Evolutionary conservation across 1,140 invertebrate genomes (phyloP).

Genomic region (Drosophila busckii): DNA sequence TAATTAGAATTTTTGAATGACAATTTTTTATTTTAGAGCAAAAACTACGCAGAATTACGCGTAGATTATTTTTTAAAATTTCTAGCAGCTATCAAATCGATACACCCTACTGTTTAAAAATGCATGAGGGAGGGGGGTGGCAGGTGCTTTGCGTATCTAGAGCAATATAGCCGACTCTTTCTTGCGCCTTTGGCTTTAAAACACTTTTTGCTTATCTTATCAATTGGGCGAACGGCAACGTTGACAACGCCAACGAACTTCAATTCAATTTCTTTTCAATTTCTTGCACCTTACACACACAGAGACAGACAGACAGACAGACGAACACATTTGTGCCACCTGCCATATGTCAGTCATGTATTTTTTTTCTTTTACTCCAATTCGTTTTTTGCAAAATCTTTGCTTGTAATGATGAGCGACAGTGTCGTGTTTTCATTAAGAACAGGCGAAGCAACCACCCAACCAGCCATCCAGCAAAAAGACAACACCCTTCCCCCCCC

Average conservation of each 20-base stretch:
- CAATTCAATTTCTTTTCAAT: constrained; percentile 71
- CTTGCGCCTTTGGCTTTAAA: too few relatives aligned
- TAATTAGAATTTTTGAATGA: too few relatives aligned
- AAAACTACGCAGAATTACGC: too few relatives aligned
- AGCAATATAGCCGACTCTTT: too few relatives aligned
- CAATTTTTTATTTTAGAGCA: too few relatives aligned
- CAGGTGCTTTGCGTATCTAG: too few relatives aligned
- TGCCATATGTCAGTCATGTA: constrained; percentile 16
- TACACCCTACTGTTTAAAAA: too few relatives aligned
- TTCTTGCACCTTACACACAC: constrained; percentile 35
- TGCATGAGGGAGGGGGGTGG: too few relatives aligned
- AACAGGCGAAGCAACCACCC: constrained; percentile 20
- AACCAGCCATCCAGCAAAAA: constrained; percentile 6
- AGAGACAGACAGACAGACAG: not conserved
- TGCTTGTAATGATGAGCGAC: constrained; percentile 63
- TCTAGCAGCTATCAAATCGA: too few relatives aligned
- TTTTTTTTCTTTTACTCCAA: not conserved
- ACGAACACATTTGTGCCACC: constrained; percentile 3
- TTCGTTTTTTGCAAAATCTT: constrained; percentile 21
- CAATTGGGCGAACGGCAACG: constrained; percentile 27
- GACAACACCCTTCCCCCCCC: not conserved
- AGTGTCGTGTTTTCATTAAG: constrained; percentile 72
- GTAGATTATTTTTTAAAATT: too few relatives aligned
- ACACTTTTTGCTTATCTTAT: constrained; percentile 58
- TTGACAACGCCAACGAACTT: constrained; percentile 41